Conservation (phyloP, 2,113 vertebrate genomes). For the Silurus asotus region DNA sequence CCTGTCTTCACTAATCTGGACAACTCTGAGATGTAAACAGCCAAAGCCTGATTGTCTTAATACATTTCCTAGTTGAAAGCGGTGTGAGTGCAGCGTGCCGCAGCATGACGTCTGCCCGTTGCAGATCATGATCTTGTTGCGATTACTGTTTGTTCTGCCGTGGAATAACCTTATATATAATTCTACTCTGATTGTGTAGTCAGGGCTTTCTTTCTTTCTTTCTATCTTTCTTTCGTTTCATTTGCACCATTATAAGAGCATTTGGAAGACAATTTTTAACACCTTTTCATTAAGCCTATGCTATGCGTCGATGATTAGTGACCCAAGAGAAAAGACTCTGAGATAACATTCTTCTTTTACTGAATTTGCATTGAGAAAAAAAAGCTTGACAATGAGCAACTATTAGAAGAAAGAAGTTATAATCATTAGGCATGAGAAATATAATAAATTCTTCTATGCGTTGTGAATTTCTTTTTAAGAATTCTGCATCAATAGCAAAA, state of each 20-base stretch:
- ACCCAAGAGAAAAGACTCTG: constrained; percentile 27
- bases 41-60: constrained; percentile 27
- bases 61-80: constrained; percentile 30
- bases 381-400: not conserved
- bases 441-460: not conserved
- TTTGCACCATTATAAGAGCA: constrained; percentile 21
- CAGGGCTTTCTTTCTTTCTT: not conserved
- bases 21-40: constrained; percentile 27
- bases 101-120: constrained; percentile 28
- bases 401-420: not conserved
- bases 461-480: not conserved
- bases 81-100: constrained; percentile 10
- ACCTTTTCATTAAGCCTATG: constrained; percentile 25
- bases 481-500: constrained; percentile 7
- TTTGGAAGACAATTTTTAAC: constrained; percentile 26
- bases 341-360: constrained; percentile 13
- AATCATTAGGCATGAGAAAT: constrained; percentile 7
- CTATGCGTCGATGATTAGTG: constrained; percentile 19
- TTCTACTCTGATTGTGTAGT: constrained; percentile 27
- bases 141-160: constrained; percentile 30
- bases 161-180: constrained; percentile 25
- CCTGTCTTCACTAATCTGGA: constrained; percentile 29
- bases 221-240: not conserved
- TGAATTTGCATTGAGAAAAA: not conserved
- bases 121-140: constrained; percentile 41